Base-by-base conservation (phyloP, 53 echinoderm and acorn worm genomes). In the Henricia sp. region DNA sequence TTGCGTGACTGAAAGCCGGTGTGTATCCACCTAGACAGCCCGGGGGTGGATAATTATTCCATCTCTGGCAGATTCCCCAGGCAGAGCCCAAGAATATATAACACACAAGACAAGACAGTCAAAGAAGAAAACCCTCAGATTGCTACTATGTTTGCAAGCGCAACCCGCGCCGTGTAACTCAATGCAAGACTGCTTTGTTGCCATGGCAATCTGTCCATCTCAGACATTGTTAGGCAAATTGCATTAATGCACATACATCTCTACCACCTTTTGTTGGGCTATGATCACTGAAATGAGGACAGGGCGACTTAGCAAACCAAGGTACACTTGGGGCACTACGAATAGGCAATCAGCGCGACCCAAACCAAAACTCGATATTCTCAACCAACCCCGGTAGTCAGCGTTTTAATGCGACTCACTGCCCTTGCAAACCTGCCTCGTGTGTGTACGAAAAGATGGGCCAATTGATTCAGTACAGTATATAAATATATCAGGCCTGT, bases 391-490 rank as follows among this genome's bases (percentile, higher is more conserved):
- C 13, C 16, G 13, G 19, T 32, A 51, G 37, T 30, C 26, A 38
- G 58, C 20, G 20, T 26, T 57, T 76, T 16, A 76, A 41, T 33
- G 76, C 42, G 59, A 59, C 76, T 76, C 32, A 13, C 37, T 39
- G 76, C 25, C 41, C 75, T 10, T 23, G 37, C 9, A 38, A 39
- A 39, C 37, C 54, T 52, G 24, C 73, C 35, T 52, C 12, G 19
- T 19, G 58, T 28, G 59, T 76, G 20, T 20, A 67, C 37, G 59
- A 17, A 57, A 58, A 76, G 76, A 76, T 26, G 38, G 57, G 76
- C 76, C 76, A 59, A 76, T 76, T 76, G 76, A 76, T 76, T 76
- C 76, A 76, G 76, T 42, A 25, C 76, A 40, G 76, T 76, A 76
- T 59, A 76, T 76, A 76, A 76, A 76, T 57, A 76, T 76, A 76